Evolutionary conservation across 2,888 invertebrate genomes (phyloP).

Genomic region (Cephus sareptanus): DNA sequence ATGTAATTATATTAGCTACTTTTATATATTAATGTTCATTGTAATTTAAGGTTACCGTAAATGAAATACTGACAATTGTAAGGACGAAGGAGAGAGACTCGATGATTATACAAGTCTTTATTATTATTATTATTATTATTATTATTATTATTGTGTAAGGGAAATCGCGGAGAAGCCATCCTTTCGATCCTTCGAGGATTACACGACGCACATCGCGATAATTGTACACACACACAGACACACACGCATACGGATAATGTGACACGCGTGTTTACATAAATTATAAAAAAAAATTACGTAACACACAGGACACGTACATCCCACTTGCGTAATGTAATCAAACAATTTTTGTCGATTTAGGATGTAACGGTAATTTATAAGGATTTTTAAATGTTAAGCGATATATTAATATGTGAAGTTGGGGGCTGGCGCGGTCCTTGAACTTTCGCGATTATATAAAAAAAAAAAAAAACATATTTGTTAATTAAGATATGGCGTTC

Average conservation of each 20-base stretch:
- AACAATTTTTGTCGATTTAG: conserved; percentile 25
- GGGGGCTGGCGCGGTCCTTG: conserved; percentile 29
- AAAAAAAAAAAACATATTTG: conserved; percentile 28
- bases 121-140: neutral
- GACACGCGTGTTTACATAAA: neutral
- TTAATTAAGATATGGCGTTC: conserved; percentile 38
- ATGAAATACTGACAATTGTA: neutral
- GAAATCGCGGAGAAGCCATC: neutral
- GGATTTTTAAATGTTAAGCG: conserved; percentile 7
- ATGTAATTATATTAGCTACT: conserved; percentile 41
- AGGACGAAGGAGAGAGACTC: neutral
- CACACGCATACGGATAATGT: neutral
- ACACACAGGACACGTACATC: conserved; percentile 41
- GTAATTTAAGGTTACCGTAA: conserved; percentile 28
- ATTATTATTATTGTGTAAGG: neutral
- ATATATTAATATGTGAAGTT: conserved; percentile 18
- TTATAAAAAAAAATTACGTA: neutral
- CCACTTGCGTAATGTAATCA: conserved; percentile 43
- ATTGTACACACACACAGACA: neutral
- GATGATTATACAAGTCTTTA: neutral
- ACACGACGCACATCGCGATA: neutral
- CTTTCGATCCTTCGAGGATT: neutral
- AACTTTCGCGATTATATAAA: conserved; percentile 20
- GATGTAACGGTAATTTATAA: conserved; percentile 8
- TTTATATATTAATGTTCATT: conserved; percentile 34